Evolutionary conservation across 1,140 invertebrate species (phyloP), one percentile per base, ranked within the genome.

Genomic region (Coenobita brevimanus): DNA sequence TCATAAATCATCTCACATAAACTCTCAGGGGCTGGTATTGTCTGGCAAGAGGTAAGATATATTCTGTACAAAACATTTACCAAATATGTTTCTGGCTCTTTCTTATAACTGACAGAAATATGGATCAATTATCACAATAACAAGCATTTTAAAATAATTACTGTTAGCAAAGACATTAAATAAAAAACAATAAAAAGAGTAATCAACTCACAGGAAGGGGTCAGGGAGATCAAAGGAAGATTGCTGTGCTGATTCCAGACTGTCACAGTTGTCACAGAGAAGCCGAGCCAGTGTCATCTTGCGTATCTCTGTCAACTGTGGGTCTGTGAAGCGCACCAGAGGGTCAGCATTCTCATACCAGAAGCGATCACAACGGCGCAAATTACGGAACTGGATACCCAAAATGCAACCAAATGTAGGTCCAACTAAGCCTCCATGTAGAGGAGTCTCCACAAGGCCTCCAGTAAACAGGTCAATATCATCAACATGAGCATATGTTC

Each of bases 231-330:
- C 96, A 91, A 99, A 98, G 2, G 96, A 95, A 43, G 97, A 95
- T 71, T 96, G 94, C 92, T 99, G 98, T 92, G 99, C 97, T 50
- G 96, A 95, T 6, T 95, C 94, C 15, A 96, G 95, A n/a, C 95
- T 93, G 91, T 99, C 98, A 92, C 97, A 95, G 93, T 99, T 99
- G 88, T 98, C 96, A 92, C 99, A 99, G 50, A 99, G 93, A 0
- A 99, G 93, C 92, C 98, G 97, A 0, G 98, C 95, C 21, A 99
- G 92, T 0, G 97, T 98, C 0, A 95, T 95, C 92, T 99, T 98
- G n/a, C 98, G 94, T 62, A 99, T 95, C 93, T 99, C 98, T 0
- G 96, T 95, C 79, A 99, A 92, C 92, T 99, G 99, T 60, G 95
- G 93, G 82, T 93, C 92, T 4, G 93, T 94, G 91, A 94, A 94